Percentiles rank a stretch among this genome's conserved stretches.
These are phyloP conservation scores for Lepidothrix coronata DNA, from an alignment of 2,113 vertebrate genomes.

Conservation along the genomic window DNA sequence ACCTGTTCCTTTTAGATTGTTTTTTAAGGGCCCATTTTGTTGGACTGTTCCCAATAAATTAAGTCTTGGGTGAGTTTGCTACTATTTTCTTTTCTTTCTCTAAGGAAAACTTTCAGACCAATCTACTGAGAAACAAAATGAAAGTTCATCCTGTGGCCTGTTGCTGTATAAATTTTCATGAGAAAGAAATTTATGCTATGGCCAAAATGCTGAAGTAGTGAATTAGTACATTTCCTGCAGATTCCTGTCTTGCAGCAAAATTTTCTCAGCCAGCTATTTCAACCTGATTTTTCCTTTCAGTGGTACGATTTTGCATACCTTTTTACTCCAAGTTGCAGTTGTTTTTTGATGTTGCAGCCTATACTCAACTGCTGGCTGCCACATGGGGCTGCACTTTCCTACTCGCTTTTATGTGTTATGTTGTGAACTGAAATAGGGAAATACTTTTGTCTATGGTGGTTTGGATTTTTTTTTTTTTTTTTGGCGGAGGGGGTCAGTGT, in stretches of 20 bases:
- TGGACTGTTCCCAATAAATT: background rate
- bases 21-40: background rate
- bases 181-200: background rate
- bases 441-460: background rate
- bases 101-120: background rate
- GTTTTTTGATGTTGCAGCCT: background rate
- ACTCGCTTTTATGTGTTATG: background rate
- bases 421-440: background rate
- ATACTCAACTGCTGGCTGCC: background rate
- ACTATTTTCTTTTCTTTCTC: background rate
- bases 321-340: accelerated
- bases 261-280: background rate
- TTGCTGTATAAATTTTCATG: background rate
- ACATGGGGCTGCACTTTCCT: background rate
- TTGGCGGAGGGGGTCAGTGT: background rate
- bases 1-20: background rate
- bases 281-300: background rate
- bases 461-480: background rate
- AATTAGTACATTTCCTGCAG: background rate
- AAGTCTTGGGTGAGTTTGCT: background rate
- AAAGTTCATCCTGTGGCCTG: background rate
- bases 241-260: background rate
- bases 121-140: background rate
- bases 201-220: background rate
- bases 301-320: background rate